These are phyloP conservation scores for Thumatha senex DNA, from an alignment of 2,888 invertebrate genomes.

Conservation along the genomic window DNA sequence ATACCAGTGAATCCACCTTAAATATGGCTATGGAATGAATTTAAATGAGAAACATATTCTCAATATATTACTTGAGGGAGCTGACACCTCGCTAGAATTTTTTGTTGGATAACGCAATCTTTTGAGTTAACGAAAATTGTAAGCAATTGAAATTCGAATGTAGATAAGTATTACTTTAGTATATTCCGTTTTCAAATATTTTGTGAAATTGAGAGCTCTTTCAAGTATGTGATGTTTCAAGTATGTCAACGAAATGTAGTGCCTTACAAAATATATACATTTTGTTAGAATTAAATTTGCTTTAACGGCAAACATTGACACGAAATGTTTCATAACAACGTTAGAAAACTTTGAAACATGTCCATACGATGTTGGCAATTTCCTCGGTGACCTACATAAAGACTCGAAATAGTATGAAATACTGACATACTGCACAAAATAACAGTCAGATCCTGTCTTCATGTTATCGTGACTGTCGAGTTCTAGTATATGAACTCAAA, in stretches of 20 bases:
- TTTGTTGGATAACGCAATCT: slow-evolving; percentile 24
- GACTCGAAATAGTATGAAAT: background rate
- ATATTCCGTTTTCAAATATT: slow-evolving; percentile 15
- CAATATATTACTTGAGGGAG: slow-evolving; percentile 25
- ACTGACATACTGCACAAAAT: background rate
- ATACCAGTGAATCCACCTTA: background rate
- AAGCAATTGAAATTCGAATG: background rate
- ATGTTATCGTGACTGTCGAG: too few species aligned
- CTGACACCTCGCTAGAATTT: slow-evolving; percentile 22
- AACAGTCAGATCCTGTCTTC: too few species aligned
- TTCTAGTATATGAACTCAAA: too few species aligned
- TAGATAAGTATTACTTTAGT: slow-evolving; percentile 10
- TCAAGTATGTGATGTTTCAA: slow-evolving; percentile 20
- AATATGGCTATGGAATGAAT: background rate
- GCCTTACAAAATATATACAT: background rate
- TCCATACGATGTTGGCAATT: background rate
- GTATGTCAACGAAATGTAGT: slow-evolving; percentile 8
- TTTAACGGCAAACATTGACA: slow-evolving; percentile 2
- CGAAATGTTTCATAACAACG: background rate
- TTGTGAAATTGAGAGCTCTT: slow-evolving; percentile 13
- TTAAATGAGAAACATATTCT: slow-evolving; percentile 1
- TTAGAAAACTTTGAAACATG: background rate
- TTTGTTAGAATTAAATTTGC: background rate
- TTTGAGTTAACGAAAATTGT: slow-evolving; percentile 12
- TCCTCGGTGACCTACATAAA: background rate